A percentile compares a stretch with the other conserved stretches of the same genome.
phyloP scores from a whole-genome alignment of 2,888 invertebrate genomes.

The Aphidoletes aphidimyza region DNA sequence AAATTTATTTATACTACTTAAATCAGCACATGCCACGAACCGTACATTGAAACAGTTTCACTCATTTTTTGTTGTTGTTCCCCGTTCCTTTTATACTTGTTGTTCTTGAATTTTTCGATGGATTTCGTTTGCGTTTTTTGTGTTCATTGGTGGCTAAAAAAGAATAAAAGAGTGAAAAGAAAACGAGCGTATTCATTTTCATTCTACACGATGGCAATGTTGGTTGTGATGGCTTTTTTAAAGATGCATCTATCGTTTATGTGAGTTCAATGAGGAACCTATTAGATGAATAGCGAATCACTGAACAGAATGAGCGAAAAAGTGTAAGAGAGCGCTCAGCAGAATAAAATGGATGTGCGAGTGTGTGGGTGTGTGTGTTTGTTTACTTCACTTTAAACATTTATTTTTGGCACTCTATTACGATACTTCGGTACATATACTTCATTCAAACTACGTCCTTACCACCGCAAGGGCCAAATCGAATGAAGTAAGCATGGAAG shows the following conservation, averaged over 20 bases:
- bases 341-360: neutral
- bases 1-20: slow-evolving; percentile 7
- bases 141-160: neutral
- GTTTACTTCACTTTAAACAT: slow-evolving; percentile 36
- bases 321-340: neutral
- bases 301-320: neutral
- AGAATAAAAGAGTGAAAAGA: neutral
- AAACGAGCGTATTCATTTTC: slow-evolving; percentile 4
- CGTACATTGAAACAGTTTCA: slow-evolving; percentile 39
- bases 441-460: slow-evolving; percentile 31
- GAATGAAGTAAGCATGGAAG: slow-evolving; percentile 25
- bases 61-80: neutral
- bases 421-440: slow-evolving; percentile 29
- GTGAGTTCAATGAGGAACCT: slow-evolving; percentile 31
- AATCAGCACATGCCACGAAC: slow-evolving; percentile 27
- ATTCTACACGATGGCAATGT: slow-evolving; percentile 11
- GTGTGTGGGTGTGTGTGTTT: neutral
- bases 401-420: slow-evolving; percentile 31
- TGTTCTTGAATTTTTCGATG: neutral
- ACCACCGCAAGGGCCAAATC: slow-evolving; percentile 16
- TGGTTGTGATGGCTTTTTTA: slow-evolving; percentile 28
- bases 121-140: neutral
- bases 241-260: neutral
- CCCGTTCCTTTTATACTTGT: neutral
- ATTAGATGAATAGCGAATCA: slow-evolving; percentile 17